phyloP scores from a whole-genome alignment of 64 coral and sea anemone genomes.

The Exaiptasia diaphana region DNA sequence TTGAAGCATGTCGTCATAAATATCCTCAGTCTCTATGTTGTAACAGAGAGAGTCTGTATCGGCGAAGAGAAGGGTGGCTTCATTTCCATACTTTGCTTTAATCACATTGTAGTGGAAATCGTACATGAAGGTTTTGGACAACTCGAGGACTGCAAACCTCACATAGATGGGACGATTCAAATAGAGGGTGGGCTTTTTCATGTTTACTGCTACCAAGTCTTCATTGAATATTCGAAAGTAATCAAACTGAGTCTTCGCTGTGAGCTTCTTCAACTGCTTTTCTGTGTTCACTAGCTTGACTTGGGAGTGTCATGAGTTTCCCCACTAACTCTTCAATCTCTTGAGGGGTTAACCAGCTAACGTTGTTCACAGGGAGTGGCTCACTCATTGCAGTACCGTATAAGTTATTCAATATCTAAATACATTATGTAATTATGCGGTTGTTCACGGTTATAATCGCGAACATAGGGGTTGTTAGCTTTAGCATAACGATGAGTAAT shows the following conservation, averaged over 20 bases:
- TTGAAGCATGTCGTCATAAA: not conserved
- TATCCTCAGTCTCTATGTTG: not conserved
- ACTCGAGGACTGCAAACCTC: not conserved
- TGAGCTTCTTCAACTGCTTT: not conserved
- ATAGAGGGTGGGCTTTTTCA: not conserved
- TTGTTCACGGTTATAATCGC: not conserved
- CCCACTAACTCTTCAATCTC: not conserved
- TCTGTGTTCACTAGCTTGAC: not conserved
- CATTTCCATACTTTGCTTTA: not conserved
- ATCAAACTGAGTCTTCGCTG: not conserved
- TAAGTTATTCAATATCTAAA: not conserved
- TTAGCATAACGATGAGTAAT: not conserved
- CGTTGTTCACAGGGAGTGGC: not conserved
- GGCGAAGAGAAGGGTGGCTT: not conserved
- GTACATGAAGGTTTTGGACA: not conserved
- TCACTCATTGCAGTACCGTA: not conserved
- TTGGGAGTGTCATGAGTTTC: too few relatives aligned
- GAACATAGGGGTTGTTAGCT: not conserved
- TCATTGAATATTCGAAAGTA: not conserved
- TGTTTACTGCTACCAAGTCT: not conserved
- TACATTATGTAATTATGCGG: not conserved
- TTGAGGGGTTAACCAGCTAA: not conserved
- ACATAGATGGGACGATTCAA: conserved; percentile 3
- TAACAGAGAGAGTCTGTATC: not conserved
- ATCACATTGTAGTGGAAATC: not conserved